Evolutionary conservation across 2,113 vertebrate genomes (phyloP).

Genomic region (Burhinus bistriatus): DNA sequence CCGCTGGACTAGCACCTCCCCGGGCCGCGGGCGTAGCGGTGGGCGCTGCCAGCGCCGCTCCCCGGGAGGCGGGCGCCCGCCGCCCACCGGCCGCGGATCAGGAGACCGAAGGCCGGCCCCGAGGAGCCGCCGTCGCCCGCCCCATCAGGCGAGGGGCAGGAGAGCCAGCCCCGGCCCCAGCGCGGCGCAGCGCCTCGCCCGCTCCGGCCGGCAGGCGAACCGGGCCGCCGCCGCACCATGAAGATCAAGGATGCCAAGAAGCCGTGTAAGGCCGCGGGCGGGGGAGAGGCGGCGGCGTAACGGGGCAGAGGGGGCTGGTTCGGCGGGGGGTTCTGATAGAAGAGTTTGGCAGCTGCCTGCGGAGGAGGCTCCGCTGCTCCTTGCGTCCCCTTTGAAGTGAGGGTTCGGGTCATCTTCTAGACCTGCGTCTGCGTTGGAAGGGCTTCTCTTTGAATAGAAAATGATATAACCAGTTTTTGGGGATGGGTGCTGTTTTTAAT

Average conservation of each 20-base stretch:
- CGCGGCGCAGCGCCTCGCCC: background rate
- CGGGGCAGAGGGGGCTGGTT: background rate
- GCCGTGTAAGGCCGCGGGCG: slow-evolving; percentile 73
- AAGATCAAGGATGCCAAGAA: slow-evolving; percentile 87
- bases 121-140: background rate
- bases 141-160: slow-evolving; percentile 8
- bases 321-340: background rate
- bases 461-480: accelerated
- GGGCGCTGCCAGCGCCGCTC: background rate
- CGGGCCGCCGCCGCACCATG: slow-evolving; percentile 50
- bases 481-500: background rate
- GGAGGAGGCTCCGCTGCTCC: background rate
- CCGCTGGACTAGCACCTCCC: background rate
- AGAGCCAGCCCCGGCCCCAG: background rate
- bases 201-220: background rate
- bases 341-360: background rate
- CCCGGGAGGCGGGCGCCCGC: background rate
- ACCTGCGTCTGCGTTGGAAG: background rate
- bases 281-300: no score
- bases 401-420: background rate
- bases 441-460: background rate
- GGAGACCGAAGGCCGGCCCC: background rate
- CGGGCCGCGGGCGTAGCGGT: background rate
- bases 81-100: background rate
- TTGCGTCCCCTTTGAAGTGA: background rate